A percentile compares a stretch with the other conserved stretches of the same genome.
phyloP scores from a whole-genome alignment of 2,888 invertebrate genomes.

The Bellardia bayeri region DNA sequence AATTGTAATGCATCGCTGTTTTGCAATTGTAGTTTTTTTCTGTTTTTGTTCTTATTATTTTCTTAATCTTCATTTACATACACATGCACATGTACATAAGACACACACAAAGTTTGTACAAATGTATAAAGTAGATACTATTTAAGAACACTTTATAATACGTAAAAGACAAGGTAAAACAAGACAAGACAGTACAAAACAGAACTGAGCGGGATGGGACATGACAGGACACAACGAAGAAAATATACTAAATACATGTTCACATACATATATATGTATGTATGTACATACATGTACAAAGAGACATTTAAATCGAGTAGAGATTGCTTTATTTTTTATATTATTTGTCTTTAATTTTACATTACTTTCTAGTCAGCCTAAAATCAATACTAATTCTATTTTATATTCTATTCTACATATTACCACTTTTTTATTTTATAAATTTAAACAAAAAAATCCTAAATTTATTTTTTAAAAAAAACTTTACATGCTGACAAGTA shows the following conservation, averaged over 20 bases:
- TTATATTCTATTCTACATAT: not conserved
- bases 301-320: not conserved
- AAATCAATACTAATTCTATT: not conserved
- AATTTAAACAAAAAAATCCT: not conserved
- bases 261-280: no score
- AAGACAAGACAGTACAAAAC: not conserved
- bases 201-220: not conserved
- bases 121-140: slow-evolving; percentile 4
- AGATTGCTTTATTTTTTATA: not conserved
- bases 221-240: not conserved
- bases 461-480: not conserved
- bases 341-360: not conserved
- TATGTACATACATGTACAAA: not conserved
- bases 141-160: slow-evolving; percentile 18
- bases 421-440: not conserved
- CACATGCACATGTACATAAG: not conserved
- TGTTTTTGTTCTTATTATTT: not conserved
- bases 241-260: not conserved
- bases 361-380: not conserved
- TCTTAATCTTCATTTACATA: not conserved
- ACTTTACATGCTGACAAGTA: slow-evolving; percentile 15
- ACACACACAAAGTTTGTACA: not conserved
- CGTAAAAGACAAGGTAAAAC: not conserved
- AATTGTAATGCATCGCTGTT: slow-evolving; percentile 46
- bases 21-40: not conserved